Base-by-base conservation (phyloP, 2,113 vertebrate genomes). In the Rhinoderma darwinii region DNA sequence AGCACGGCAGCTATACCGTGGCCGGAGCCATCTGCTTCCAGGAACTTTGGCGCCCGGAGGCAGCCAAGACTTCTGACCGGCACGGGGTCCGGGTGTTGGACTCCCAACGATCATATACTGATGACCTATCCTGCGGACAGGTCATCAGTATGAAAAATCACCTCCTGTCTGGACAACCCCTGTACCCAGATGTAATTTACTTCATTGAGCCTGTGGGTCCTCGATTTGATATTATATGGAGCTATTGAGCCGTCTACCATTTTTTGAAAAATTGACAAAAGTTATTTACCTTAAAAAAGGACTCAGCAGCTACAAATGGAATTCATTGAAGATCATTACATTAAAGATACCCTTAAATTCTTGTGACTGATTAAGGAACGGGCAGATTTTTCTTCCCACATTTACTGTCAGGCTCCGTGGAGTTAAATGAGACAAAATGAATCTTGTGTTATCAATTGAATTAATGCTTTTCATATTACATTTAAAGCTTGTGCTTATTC, bases 401-500 rank as follows among this genome's bases (percentile, higher is more conserved):
- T 66, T 44, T 82, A 44, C 7, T 39, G 47, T 81, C 54, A 63
- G 54, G n/a, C 32, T 41, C 37, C 1, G 39, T 63, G 20, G 20
- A 14, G 37, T 39, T 37, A 76, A 76, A 75, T 43, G 41, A 43
- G 44, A 54, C 12, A 35, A 47, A 51, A 78, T 51, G 27, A 84
- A n/a, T 84, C 82, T 43, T 43, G 82, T 74, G 73, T 56, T 66
- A 41, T 51, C 68, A 78, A 78, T 78, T 32, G 75, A 78, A 78
- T 54, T 82, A 87, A 82, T 72, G 63, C 12, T 54, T 82, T 79
- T 61, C 66, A 75, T 59, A 82, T 63, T 30, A 87, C 11, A 82
- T 75, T 44, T 75, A 75, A 82, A 82, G 78, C 68, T 75, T 75
- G 78, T 82, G 66, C 79, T 75, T 87, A 82, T 81, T 75, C 79